A percentile compares a stretch with the other conserved stretches of the same genome.
Evolutionary conservation across 1,140 invertebrate species (phyloP).

Genomic region (Caenorhabditis tropicalis): DNA sequence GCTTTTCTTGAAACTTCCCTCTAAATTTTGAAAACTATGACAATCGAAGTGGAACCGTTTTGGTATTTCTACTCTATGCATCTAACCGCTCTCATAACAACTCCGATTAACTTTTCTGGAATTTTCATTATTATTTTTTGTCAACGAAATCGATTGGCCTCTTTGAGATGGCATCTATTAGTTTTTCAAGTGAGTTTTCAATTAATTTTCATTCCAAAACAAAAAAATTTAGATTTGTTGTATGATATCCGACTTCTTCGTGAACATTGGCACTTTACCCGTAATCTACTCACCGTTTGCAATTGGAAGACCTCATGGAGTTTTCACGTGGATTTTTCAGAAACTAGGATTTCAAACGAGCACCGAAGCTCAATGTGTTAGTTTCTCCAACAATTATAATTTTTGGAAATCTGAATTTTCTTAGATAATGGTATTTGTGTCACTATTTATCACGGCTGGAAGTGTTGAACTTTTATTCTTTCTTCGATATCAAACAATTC

Average conservation of each 20-base stretch:
- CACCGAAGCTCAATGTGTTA: conserved; percentile 15
- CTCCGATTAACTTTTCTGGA: neutral
- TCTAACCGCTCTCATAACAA: neutral
- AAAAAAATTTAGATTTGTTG: neutral
- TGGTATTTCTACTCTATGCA: conserved; percentile 28
- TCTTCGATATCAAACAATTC: conserved; percentile 10
- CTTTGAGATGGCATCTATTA: neutral
- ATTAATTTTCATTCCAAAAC: too few species aligned
- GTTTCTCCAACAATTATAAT: neutral
- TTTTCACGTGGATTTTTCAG: neutral
- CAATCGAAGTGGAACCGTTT: neutral
- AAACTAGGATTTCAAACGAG: neutral
- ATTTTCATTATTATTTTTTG: neutral
- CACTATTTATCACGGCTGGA: neutral
- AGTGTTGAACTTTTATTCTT: conserved; percentile 17
- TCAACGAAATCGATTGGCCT: neutral
- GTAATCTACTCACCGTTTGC: neutral
- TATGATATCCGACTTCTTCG: neutral
- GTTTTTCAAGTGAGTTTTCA: neutral
- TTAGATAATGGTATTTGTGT: conserved; percentile 7
- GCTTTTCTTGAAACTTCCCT: too few species aligned
- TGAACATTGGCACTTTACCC: neutral
- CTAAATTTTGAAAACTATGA: neutral
- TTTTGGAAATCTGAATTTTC: too few species aligned
- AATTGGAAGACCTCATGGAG: conserved; percentile 3